A percentile compares a stretch with the other conserved stretches of the same genome.
These are phyloP conservation scores for Atherix ibis DNA, from an alignment of 2,888 invertebrate genomes.

Conservation along the genomic window DNA sequence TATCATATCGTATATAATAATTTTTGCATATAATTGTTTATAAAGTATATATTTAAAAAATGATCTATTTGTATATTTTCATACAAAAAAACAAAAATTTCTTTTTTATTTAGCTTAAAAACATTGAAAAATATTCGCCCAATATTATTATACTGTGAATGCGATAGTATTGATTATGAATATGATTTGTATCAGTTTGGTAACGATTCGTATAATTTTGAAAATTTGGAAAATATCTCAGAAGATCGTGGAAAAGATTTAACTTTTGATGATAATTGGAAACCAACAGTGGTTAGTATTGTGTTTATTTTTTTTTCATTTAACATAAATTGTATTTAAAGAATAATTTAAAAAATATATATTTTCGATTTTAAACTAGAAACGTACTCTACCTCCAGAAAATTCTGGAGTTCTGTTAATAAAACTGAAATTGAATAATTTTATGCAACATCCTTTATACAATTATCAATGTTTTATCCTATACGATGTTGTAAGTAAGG, in stretches of 20 bases:
- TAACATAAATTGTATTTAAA: not conserved
- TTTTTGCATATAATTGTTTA: too few species aligned
- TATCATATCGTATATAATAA: too few species aligned
- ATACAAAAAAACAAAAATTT: too few species aligned
- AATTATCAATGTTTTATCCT: constrained; percentile 4
- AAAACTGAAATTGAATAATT: constrained; percentile 3
- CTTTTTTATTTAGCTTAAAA: constrained; percentile 9
- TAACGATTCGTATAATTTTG: constrained; percentile 8
- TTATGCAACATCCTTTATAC: not conserved
- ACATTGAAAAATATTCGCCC: constrained; percentile 7
- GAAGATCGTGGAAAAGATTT: constrained; percentile 2
- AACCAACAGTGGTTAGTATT: constrained; percentile 5
- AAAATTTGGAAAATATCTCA: constrained; percentile 1
- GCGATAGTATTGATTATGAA: constrained; percentile 6
- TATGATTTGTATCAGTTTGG: constrained; percentile 9
- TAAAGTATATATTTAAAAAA: too few species aligned
- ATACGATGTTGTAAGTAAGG: constrained; percentile 4
- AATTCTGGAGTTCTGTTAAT: constrained; percentile 4
- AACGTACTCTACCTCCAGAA: constrained; percentile 4
- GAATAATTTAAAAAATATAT: not conserved
- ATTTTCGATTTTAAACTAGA: constrained; percentile 3
- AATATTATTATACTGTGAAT: constrained; percentile 4
- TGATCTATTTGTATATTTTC: too few species aligned
- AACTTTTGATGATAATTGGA: constrained; percentile 9
- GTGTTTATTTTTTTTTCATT: constrained; percentile 1